Percentiles rank a stretch among this genome's conserved stretches.
Evolutionary conservation across 2,797 vertebrate species (phyloP).

Genomic region (Molossus alvarezi): DNA sequence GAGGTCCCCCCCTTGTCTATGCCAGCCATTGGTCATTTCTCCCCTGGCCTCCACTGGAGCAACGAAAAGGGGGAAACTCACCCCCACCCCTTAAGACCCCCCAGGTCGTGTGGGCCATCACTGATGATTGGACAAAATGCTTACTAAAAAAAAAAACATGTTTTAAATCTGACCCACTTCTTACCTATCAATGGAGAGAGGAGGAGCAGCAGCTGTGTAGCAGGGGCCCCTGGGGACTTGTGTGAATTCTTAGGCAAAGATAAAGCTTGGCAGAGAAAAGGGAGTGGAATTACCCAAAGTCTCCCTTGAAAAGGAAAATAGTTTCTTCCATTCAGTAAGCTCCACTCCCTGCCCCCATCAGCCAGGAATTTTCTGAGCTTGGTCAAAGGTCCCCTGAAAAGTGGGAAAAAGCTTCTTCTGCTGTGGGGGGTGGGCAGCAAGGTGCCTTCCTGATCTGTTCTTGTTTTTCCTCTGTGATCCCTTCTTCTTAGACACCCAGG

Average conservation of each 20-base stretch:
- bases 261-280: constrained; percentile 48
- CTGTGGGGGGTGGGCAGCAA: background rate
- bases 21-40: background rate
- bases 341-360: background rate
- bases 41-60: background rate
- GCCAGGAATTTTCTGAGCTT: constrained; percentile 32
- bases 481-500: background rate
- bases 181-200: background rate
- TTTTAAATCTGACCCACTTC: background rate
- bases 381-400: constrained; percentile 67
- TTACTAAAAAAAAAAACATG: background rate
- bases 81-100: background rate
- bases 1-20: background rate
- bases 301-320: constrained; percentile 24
- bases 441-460: background rate
- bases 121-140: background rate
- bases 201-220: background rate
- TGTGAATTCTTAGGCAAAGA: constrained; percentile 63
- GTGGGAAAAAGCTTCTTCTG: constrained; percentile 14
- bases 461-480: background rate
- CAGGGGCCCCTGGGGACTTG: background rate
- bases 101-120: background rate
- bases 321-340: constrained; percentile 40
- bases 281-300: constrained; percentile 50
- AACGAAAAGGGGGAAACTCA: background rate